Conservation (phyloP, 37 sponge, comb jelly and placozoan genomes). For the Dysidea cf. avara region DNA sequence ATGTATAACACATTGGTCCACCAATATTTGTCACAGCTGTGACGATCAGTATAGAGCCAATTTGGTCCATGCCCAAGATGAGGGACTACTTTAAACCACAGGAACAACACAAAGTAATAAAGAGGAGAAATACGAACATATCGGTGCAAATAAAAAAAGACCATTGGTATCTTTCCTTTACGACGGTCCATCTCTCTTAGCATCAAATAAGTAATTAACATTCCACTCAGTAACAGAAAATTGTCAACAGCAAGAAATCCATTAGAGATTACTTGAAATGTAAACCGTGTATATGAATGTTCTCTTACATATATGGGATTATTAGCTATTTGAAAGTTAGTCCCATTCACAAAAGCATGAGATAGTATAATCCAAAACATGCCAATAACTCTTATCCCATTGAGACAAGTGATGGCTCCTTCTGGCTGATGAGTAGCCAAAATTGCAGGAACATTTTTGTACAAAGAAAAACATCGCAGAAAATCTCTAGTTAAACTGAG, state of each 20-base stretch:
- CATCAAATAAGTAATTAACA: slow-evolving; percentile 69
- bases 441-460: slow-evolving; percentile 48
- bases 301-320: background rate
- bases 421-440: slow-evolving; percentile 60
- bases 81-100: slow-evolving; percentile 22
- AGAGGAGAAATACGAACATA: slow-evolving; percentile 76
- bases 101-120: slow-evolving; percentile 67
- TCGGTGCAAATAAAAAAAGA: slow-evolving; percentile 76
- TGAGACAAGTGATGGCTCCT: slow-evolving; percentile 61
- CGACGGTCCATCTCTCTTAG: slow-evolving; percentile 54
- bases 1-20: slow-evolving; percentile 42
- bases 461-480: slow-evolving; percentile 46
- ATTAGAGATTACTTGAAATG: slow-evolving; percentile 51
- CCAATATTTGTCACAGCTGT: too few species aligned
- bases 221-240: slow-evolving; percentile 85
- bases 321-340: background rate
- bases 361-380: slow-evolving; percentile 82
- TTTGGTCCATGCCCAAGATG: background rate
- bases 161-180: slow-evolving; percentile 57
- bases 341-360: slow-evolving; percentile 40
- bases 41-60: slow-evolving; percentile 4
- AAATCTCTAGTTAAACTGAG: too few species aligned
- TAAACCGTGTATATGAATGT: slow-evolving; percentile 16
- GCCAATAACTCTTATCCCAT: slow-evolving; percentile 76
- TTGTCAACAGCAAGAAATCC: slow-evolving; percentile 75